Percentiles rank a stretch among this genome's conserved stretches.
Conservation (phyloP, 1,140 invertebrate genomes). For the Hormaphis cornu region DNA sequence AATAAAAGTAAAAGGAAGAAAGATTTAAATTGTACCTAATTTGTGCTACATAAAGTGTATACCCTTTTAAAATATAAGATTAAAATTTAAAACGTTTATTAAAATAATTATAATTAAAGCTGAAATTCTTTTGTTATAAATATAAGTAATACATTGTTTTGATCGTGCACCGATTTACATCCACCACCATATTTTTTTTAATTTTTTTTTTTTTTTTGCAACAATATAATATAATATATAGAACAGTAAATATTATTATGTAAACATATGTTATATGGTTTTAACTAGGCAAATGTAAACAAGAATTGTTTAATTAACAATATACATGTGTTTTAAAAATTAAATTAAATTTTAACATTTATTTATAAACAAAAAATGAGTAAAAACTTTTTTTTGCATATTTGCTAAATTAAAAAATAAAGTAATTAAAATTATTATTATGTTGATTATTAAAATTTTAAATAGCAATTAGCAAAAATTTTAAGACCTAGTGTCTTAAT, state of each 20-base stretch:
- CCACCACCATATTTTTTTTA: too few relatives aligned
- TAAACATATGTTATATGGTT: not conserved
- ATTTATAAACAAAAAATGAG: too few relatives aligned
- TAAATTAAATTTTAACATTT: too few relatives aligned
- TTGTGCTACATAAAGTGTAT: not conserved
- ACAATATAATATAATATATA: not conserved
- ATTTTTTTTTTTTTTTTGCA: not conserved
- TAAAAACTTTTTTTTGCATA: too few relatives aligned
- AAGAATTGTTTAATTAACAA: too few relatives aligned
- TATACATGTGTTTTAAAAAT: too few relatives aligned
- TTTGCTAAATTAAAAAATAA: too few relatives aligned
- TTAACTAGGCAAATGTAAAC: too few relatives aligned
- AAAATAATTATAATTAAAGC: conserved; percentile 10
- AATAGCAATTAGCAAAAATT: too few relatives aligned
- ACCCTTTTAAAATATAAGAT: not conserved
- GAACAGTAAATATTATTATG: not conserved
- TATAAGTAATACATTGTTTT: not conserved
- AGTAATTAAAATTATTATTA: too few relatives aligned
- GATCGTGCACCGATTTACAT: not conserved
- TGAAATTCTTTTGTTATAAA: not conserved
- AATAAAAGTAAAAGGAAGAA: not conserved
- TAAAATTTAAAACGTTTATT: not conserved
- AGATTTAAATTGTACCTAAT: not conserved
- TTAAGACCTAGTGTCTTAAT: too few relatives aligned
- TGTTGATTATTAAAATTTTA: too few relatives aligned